phyloP scores from a whole-genome alignment of 2,113 vertebrate genomes.

The Guaruba guarouba region DNA sequence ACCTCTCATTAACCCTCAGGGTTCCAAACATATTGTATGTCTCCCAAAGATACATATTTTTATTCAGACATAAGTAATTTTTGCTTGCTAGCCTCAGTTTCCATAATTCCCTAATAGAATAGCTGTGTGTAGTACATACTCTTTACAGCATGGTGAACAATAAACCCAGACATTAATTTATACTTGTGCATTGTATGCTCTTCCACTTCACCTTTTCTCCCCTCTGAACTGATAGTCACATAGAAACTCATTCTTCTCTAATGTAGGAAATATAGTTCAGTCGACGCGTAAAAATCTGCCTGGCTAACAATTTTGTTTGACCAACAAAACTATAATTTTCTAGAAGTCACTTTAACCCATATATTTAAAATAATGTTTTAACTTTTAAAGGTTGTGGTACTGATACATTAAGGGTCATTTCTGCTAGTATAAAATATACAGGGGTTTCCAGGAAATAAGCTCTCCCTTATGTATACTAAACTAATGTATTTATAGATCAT shows the following conservation, averaged over 20 bases:
- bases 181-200: not conserved
- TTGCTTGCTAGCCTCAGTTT: conserved; percentile 49
- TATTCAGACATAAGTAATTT: conserved; percentile 45
- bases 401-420: not conserved
- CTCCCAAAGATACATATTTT: conserved; percentile 51
- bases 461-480: not conserved
- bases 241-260: conserved; percentile 32
- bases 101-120: conserved; percentile 47
- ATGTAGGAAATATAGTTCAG: conserved; percentile 4
- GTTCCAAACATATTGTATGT: conserved; percentile 55
- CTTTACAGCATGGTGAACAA: conserved; percentile 29
- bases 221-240: not conserved
- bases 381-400: not conserved
- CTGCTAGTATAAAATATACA: not conserved
- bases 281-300: not conserved
- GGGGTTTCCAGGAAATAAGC: not conserved
- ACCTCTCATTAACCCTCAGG: conserved; percentile 75
- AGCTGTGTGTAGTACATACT: conserved; percentile 2
- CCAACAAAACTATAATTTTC: conserved; percentile 40
- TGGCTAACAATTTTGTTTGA: conserved; percentile 1
- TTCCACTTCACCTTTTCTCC: conserved; percentile 33
- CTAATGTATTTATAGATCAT: not conserved
- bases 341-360: not conserved
- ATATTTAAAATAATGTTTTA: not conserved
- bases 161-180: conserved; percentile 60